These are phyloP conservation scores for Pogona vitticeps DNA, from an alignment of 2,113 vertebrate species.

Conservation along the genomic window DNA sequence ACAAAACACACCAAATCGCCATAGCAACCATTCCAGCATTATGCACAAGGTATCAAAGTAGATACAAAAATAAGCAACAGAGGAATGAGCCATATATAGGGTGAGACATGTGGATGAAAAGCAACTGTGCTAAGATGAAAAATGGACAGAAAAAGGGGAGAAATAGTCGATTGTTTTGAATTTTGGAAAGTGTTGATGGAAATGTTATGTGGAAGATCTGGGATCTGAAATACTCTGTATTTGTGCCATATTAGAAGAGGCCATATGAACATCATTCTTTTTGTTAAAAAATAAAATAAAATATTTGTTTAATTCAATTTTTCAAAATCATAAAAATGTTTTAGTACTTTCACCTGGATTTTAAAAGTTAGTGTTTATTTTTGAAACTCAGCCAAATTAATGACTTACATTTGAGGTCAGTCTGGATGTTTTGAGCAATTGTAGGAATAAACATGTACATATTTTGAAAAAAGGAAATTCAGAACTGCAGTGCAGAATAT, in stretches of 20 bases:
- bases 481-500: background rate
- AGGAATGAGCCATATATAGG: constrained; percentile 47
- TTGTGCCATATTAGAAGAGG: constrained; percentile 29
- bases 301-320: constrained; percentile 12
- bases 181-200: constrained; percentile 54
- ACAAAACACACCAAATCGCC: constrained; percentile 76
- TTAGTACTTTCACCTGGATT: constrained; percentile 41
- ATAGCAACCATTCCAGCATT: constrained; percentile 77
- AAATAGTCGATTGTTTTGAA: constrained; percentile 49
- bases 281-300: background rate
- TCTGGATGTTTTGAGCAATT: constrained; percentile 19
- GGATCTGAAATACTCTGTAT: constrained; percentile 25
- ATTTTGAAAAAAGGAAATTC: background rate
- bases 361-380: background rate
- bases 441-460: constrained; percentile 9
- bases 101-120: constrained; percentile 65
- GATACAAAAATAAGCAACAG: constrained; percentile 63
- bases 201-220: constrained; percentile 46
- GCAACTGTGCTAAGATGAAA: constrained; percentile 46
- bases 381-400: constrained; percentile 2
- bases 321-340: constrained; percentile 33
- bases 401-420: constrained; percentile 3
- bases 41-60: constrained; percentile 65
- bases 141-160: constrained; percentile 45
- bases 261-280: constrained; percentile 47